Base-by-base conservation (phyloP, 2,797 vertebrate genomes). In the Thunnus albacares region DNA sequence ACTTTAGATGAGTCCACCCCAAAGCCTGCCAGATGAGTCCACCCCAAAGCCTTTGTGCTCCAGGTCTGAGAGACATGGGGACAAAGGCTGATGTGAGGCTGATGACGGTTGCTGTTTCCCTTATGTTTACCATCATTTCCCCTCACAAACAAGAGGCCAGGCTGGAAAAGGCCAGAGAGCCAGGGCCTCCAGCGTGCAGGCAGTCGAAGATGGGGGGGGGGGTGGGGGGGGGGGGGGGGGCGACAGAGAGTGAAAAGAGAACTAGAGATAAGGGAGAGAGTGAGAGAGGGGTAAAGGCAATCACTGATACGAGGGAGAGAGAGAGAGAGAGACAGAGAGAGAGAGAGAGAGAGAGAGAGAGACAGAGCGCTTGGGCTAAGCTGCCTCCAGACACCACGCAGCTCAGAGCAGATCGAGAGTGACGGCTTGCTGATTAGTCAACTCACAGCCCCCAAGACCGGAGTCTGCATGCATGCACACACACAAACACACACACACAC, bases 381-480 rank as follows among this genome's bases (percentile, higher is more conserved):
- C 87, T 89, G 93, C 95, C 94, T 95, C 84, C 84, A 96, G 95
- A 94, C 92, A 95, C 80, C 87, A 91, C 70, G 72, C 89, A 63
- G 91, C 92, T 94, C 89, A 94, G 93, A 94, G 87, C 89, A 95
- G 95, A 96, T 96, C 87, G 84, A 92, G 90, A 95, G 88, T 96
- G 96, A 96, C 95, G 87, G 95, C 86, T 92, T 92, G 93, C 94
- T 95, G 95, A 96, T 96, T 96, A 96, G 95, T 95, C 95, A 95
- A 94, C 95, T 95, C 84, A 53, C 95, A 94, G 94, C 93, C 94
- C 92, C 87, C 84, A 73, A 93, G 87, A 93, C 89, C 28, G 80
- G 75, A 85, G 80, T 82, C 77, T 77, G 66, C 52, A 35, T 18
- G 66, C 49, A 24, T 26, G 10, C 35, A 71, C 63, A 53, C 49